phyloP scores from a whole-genome alignment of 2,113 vertebrate genomes.

The Callaeas wilsoni region DNA sequence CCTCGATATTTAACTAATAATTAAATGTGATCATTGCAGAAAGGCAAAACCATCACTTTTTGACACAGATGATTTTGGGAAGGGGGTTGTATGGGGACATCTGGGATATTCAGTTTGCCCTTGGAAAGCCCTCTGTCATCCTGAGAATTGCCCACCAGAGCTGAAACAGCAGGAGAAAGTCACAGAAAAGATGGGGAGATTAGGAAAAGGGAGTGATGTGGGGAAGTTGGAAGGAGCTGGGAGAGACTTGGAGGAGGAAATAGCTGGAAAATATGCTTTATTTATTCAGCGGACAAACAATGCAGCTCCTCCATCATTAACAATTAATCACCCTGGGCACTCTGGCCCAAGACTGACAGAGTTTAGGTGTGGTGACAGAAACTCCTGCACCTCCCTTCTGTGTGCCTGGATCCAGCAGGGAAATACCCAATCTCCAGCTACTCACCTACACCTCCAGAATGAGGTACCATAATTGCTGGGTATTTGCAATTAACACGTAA shows the following conservation, averaged over 20 bases:
- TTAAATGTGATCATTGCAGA: not conserved
- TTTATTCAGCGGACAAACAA: not conserved
- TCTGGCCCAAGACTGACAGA: not conserved
- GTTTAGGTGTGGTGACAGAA: not conserved
- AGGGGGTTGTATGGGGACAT: not conserved
- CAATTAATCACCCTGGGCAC: not conserved
- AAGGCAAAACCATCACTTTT: not conserved
- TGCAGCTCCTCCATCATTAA: not conserved
- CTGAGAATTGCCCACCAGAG: not conserved
- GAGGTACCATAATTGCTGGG: not conserved
- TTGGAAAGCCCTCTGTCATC: not conserved
- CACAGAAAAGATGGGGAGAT: not conserved
- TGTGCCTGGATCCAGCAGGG: not conserved
- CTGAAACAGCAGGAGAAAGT: not conserved
- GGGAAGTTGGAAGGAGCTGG: not conserved
- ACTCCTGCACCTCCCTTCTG: not conserved
- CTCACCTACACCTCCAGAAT: not conserved
- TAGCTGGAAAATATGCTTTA: not conserved
- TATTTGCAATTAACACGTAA: not conserved
- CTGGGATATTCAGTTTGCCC: not conserved
- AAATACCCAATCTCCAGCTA: not conserved
- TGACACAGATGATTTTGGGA: not conserved
- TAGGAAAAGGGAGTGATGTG: not conserved
- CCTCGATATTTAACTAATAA: not conserved
- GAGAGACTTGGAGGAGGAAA: not conserved